Evolutionary conservation across 2,797 vertebrate genomes (phyloP).

Genomic region (Tiaroga cobitis): DNA sequence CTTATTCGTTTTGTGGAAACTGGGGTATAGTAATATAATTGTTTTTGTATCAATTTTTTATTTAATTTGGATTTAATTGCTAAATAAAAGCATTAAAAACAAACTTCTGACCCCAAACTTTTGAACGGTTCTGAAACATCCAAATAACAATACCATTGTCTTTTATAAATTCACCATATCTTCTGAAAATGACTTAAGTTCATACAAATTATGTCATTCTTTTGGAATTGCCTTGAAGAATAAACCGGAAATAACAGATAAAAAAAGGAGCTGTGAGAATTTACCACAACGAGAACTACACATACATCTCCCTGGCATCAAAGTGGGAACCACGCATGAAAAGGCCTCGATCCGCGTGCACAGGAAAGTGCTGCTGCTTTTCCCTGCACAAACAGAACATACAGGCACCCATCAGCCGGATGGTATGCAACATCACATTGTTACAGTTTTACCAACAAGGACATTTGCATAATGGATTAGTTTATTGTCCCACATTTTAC

Average conservation of each 20-base stretch:
- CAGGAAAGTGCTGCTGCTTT: slow-evolving; percentile 56
- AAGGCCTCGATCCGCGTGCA: not conserved
- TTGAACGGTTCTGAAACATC: too few relatives aligned
- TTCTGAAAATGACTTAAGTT: not conserved
- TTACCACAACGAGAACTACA: slow-evolving; percentile 41
- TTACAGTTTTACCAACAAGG: slow-evolving; percentile 2
- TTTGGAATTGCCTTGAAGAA: slow-evolving; percentile 21
- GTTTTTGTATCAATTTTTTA: not conserved
- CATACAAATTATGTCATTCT: not conserved
- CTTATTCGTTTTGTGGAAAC: too few relatives aligned
- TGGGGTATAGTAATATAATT: not conserved
- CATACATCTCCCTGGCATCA: slow-evolving; percentile 38
- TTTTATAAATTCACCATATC: not conserved
- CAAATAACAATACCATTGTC: too few relatives aligned
- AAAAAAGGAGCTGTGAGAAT: slow-evolving; percentile 31
- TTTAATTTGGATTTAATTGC: not conserved
- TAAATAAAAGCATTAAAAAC: not conserved
- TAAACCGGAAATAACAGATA: slow-evolving; percentile 34
- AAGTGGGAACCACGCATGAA: slow-evolving; percentile 2
- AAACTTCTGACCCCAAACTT: not conserved
- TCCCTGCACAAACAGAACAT: slow-evolving; percentile 37
- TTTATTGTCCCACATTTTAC: not conserved
- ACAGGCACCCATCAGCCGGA: slow-evolving; percentile 9
- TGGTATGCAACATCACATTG: not conserved
- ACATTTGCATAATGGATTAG: not conserved